Evolutionary conservation across 2,797 vertebrate species (phyloP), one percentile per base, ranked within the genome.

Genomic region (Spondyliosoma cantharus): DNA sequence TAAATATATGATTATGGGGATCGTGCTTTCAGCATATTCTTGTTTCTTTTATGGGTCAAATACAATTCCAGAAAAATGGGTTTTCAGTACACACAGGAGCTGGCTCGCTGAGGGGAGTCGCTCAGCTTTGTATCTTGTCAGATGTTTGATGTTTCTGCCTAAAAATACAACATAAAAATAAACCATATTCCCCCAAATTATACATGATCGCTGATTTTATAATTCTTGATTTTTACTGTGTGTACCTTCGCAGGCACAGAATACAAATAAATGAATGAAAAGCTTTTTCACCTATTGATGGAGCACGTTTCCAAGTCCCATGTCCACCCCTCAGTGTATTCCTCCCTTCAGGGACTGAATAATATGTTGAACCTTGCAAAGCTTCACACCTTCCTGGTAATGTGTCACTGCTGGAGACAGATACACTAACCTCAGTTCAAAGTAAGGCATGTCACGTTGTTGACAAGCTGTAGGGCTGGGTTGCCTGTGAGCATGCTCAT

Each of bases 381-480:
- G 76, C 81, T 80, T 45, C 78, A 83, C 57, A 79, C 59, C 37
- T 87, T 82, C 50, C 29, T 66, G 83, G 76, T 83, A 84, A 89
- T 77, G 73, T 83, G 58, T 89, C 87, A 82, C 72, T 43, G 78
- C 71, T 66, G 79, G 77, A 89, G 80, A 84, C 83, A 83, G 62
- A 86, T 78, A 71, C 76, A 85, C 69, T 73, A 79, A 61, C 66
- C 79, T 83, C 71, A 56, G 66, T 81, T 89, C 79, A 90, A 87
- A 91, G 86, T 57, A 80, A 74, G 53, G 74, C 73, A 76, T 88
- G 86, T 82, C 84, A 90, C 88, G 79, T 82, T 89, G 86, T 91
- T 92, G 91, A 90, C 85, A 91, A 80, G 85, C 80, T 66, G 76
- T 77, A 73, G 37, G 9, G 80, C 84, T 63, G 63, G 53, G 61